Evolutionary conservation across 2,113 vertebrate genomes (phyloP).

Genomic region (Pelecanus crispus): DNA sequence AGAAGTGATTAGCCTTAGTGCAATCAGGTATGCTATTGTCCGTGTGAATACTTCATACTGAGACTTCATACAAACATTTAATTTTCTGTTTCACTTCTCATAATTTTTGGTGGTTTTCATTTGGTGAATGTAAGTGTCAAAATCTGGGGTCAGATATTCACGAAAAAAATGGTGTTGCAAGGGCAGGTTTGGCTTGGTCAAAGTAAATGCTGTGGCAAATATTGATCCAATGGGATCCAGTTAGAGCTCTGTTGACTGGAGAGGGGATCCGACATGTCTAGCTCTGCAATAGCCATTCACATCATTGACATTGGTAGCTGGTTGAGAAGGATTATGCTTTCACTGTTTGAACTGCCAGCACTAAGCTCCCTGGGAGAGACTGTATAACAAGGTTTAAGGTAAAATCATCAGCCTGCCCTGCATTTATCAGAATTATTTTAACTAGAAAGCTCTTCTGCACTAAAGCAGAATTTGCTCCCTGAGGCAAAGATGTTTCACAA

Average conservation of each 20-base stretch:
- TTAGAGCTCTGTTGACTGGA: not conserved
- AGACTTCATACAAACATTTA: not conserved
- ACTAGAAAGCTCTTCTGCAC: not conserved
- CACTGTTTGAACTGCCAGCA: not conserved
- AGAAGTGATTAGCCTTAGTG: not conserved
- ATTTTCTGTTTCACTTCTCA: not conserved
- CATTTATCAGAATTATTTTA: not conserved
- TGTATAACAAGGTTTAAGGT: not conserved
- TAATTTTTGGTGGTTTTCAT: not conserved
- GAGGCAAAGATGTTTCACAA: not conserved
- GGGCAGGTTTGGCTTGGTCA: not conserved
- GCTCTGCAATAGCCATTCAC: not conserved
- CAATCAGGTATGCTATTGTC: not conserved
- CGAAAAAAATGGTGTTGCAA: not conserved
- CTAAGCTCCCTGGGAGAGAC: not conserved
- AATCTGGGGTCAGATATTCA: not conserved
- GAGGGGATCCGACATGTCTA: not conserved
- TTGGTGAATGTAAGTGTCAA: not conserved
- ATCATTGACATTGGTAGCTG: not conserved
- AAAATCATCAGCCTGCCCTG: not conserved
- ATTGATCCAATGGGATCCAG: fast-evolving
- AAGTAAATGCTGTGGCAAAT: not conserved
- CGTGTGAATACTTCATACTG: not conserved
- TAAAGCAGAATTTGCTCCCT: not conserved
- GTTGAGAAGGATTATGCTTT: not conserved